Base-by-base conservation (phyloP, 2,888 invertebrate genomes). In the Lamellibrachia satsuma region DNA sequence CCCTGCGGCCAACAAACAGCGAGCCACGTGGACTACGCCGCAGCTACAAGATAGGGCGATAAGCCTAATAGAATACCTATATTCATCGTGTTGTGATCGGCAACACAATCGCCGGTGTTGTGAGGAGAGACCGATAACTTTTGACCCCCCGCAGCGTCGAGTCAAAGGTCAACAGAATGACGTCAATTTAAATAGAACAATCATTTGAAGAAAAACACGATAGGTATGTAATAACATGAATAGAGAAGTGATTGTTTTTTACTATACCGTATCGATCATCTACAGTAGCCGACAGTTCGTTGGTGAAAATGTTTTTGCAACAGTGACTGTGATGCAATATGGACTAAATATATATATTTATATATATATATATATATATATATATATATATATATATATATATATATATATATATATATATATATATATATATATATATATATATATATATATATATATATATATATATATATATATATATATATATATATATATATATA, bases 141-240 rank as follows among this genome's bases (percentile, higher is more conserved):
- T 75, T 75, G 75, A 75, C 75, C n/a, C 75, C 22, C 75, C 0
- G 75, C 22, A 22, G 75, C 75, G 75, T 75, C 75, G 75, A 22
- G 75, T 75, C 22, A 75, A n/a, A 75, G 75, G 75, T 75, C 75
- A 75, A 22, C 15, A 75, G 75, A 75, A 15, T 1, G n/a, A 75
- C 75, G 75, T 75, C 75, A 75, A 75, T 75, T 75, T 75, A 75
- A 75, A 75, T 75, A 75, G 75, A 75, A 75, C 75, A 75, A 15
- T 6, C 15, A 75, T 6, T 22, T n/a, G 75, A 75, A 22, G 75
- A 1, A 75, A n/a, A 75, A n/a, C n/a, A 15, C n/a, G 75, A 15
- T 3, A 75, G 22, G 22, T 4, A 75, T 22, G 75, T 75, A 75
- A 6, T 75, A 75, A 75, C 6, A 75, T 75, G 15, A 75, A 75